Conservation (phyloP, 2,888 invertebrate species). For the Mythimna albipuncta region DNA sequence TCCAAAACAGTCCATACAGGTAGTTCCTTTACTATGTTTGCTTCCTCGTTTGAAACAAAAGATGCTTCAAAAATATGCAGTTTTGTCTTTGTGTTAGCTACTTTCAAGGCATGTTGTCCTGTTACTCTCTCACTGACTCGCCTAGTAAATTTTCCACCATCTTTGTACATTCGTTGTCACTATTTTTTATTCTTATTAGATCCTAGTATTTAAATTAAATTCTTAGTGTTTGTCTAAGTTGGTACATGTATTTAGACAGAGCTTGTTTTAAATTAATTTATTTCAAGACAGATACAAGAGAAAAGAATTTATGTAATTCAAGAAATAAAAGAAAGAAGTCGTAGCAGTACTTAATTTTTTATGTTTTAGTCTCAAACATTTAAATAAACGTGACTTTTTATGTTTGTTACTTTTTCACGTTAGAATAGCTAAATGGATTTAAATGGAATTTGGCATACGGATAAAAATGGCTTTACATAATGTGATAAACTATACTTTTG, state of each 20-base stretch:
- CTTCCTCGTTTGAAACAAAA: slow-evolving; percentile 36
- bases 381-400: no score
- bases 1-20: neutral
- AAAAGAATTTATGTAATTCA: slow-evolving; percentile 20
- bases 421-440: no score
- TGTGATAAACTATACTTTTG: no score
- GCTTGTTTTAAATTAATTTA: slow-evolving; percentile 39
- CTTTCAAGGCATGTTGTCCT: slow-evolving; percentile 46
- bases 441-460: no score
- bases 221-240: slow-evolving; percentile 41
- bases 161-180: slow-evolving; percentile 27
- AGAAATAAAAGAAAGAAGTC: neutral
- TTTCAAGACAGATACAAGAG: slow-evolving; percentile 13
- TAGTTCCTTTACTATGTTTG: slow-evolving; percentile 3
- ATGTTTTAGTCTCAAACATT: no score
- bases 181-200: slow-evolving; percentile 18
- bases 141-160: slow-evolving; percentile 16
- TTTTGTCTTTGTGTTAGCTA: slow-evolving; percentile 35
- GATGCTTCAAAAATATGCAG: slow-evolving; percentile 31
- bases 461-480: no score
- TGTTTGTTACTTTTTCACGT: no score
- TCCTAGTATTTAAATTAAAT: slow-evolving; percentile 55
- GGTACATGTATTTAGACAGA: neutral
- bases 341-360: neutral
- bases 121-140: slow-evolving; percentile 33